Evolutionary conservation across 2,888 invertebrate species (phyloP), one percentile per base, ranked within the genome.

Genomic region (Lepidocyrtinus sp.): DNA sequence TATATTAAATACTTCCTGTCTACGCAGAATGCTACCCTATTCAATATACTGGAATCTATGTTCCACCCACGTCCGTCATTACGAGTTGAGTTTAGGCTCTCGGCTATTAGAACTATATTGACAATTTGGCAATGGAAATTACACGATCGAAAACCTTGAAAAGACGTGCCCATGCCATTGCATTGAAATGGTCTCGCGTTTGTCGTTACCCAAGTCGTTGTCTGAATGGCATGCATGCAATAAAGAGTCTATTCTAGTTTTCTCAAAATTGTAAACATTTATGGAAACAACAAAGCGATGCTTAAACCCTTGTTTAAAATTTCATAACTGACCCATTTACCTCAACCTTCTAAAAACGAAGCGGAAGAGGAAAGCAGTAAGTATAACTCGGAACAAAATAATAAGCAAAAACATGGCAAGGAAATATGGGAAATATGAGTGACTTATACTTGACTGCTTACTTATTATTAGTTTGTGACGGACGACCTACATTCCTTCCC

Each of bases 301-400:
- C 36, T 36, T 36, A 36, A 67, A 67, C 65, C 59, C 27, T 67
- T 74, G 61, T 65, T 74, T 74, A 74, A 74, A 74, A 45, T 74
- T 74, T 74, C 74, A 74, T 74, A 61, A 21, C 74, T 55, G 74
- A 74, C 74, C 74, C 67, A 74, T 74, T 74, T 74, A 74, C 74
- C 74, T 74, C 74, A 74, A 74, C 74, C 74, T 74, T 74, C 65
- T 45, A 1, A 69, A 69, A 55, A 36, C 15, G 19, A 27, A 27
- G 64, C 24, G 27, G 69, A 59, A 55, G 36, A 36, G 19, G 65
- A 65, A 24, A 50, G 24, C 36, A 36, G 36, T 36, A 36, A 36
- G 36, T 36, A 36, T 36, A 36, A 36, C 36, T 36, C 36, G 12
- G 12, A 36, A 5, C 5, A 36, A 36, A 36, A 36, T 36, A 36